These are phyloP conservation scores for Myocastor coypus DNA, from an alignment of 2,113 vertebrate species.

Conservation along the genomic window DNA sequence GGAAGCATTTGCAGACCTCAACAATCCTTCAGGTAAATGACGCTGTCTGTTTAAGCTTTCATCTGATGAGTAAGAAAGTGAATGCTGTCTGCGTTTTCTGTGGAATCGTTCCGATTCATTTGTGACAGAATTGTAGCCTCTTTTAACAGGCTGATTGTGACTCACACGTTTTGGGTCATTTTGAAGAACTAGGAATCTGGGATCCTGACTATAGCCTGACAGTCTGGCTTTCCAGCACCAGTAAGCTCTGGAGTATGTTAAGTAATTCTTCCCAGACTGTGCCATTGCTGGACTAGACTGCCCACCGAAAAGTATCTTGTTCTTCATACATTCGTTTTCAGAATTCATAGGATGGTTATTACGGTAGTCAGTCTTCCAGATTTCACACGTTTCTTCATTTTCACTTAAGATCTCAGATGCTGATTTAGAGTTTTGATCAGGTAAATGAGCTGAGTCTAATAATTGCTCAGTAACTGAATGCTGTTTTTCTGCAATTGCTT, in stretches of 20 bases:
- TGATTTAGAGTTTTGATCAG: constrained; percentile 54
- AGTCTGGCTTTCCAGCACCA: constrained; percentile 79
- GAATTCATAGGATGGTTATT: not conserved
- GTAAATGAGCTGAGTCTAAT: constrained; percentile 54
- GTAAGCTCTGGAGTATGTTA: constrained; percentile 73
- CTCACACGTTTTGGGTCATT: constrained; percentile 56
- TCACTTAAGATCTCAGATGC: not conserved
- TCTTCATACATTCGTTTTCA: constrained; percentile 65
- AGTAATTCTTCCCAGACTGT: constrained; percentile 73
- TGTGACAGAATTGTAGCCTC: constrained; percentile 81
- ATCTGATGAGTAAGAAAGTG: constrained; percentile 81
- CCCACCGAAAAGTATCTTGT: constrained; percentile 61
- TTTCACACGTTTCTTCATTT: constrained; percentile 69
- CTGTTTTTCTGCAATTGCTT: constrained; percentile 68
- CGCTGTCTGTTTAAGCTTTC: constrained; percentile 76
- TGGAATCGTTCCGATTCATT: constrained; percentile 80
- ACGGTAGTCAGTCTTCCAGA: constrained; percentile 49
- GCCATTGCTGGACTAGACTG: constrained; percentile 65
- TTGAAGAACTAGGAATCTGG: constrained; percentile 68
- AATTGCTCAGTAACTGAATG: constrained; percentile 53
- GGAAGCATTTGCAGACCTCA: constrained; percentile 23
- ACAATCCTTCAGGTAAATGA: constrained; percentile 66
- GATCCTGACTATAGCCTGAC: constrained; percentile 70
- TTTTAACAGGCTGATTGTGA: constrained; percentile 85
- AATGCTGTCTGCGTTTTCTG: constrained; percentile 84